Base-by-base conservation (phyloP, 2,797 vertebrate genomes). In the Pangasius larnaudii region DNA sequence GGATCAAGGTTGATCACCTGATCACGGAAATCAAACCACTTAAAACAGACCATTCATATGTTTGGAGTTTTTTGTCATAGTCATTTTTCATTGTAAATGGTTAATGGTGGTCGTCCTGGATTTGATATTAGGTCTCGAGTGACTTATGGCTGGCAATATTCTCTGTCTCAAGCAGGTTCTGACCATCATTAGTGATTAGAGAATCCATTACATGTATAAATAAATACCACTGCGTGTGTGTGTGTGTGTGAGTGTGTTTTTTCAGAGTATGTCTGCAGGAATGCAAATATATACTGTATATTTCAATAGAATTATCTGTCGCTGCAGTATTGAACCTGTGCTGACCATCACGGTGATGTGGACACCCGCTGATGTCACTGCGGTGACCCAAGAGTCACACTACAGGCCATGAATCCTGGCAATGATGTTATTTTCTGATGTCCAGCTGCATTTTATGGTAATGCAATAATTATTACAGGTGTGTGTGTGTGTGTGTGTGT, bases 361-460 rank as follows among this genome's bases (percentile, higher is more conserved):
- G n/a, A 51, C 83, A 85, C 83, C n/a, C 74, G 33, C 24, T 86
- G 49, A 82, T 46, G 63, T 84, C 85, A 86, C 24, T 58, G 71
- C 36, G 16, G 79, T 86, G 78, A 89, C 84, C 84, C 30, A 22
- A 42, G 19, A 51, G 71, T 83, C 85, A 77, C 69, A 78, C 74
- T 39, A 49, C 36, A 81, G 39, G 18, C 30, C 72, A 82, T 82
- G 46, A 78, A 30, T 53, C 75, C 49, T 30, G 49, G 0, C 46
- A 53, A 33, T 53, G 16, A 75, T 89, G 84, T 75, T 56, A 85
- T n/a, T 72, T 39, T 61, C 61, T 24, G 36, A 27, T 1, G 14
- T n/a, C 24, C 53, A 69, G 22, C 83, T 88, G 49, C 14, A 5
- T 69, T 79, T 53, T 39, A n/a, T 2, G 18, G 19, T 7, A 27